Evolutionary conservation across 1,140 invertebrate genomes (phyloP).

Genomic region (Protaetia brevitarsis): DNA sequence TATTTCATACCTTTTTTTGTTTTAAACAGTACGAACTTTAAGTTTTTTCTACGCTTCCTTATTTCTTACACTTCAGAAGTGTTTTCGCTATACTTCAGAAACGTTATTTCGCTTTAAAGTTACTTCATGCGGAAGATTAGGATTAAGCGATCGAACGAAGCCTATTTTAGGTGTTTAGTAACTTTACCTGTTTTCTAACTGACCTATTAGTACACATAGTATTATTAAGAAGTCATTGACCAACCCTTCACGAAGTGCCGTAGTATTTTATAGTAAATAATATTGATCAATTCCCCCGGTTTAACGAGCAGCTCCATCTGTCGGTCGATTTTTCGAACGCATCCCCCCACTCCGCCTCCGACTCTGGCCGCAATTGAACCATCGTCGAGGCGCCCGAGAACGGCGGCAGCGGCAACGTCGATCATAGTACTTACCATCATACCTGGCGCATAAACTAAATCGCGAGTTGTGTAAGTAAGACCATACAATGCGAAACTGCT

Average conservation of each 20-base stretch:
- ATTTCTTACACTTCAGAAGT: no score
- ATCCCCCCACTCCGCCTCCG: not conserved
- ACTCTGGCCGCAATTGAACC: conserved; percentile 5
- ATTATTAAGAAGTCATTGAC: conserved; percentile 16
- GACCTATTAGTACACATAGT: not conserved
- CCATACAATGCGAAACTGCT: not conserved
- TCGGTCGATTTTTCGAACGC: not conserved
- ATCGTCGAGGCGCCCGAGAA: conserved; percentile 20
- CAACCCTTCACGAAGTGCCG: not conserved
- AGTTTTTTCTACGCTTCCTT: no score
- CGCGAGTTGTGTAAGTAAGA: conserved; percentile 1
- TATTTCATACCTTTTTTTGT: no score
- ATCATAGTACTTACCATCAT: not conserved
- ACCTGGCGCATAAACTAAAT: not conserved
- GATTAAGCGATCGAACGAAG: conserved; percentile 8
- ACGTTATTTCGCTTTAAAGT: not conserved
- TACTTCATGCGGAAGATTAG: conserved; percentile 1
- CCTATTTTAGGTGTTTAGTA: no score
- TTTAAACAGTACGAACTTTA: no score
- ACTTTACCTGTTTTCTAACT: no score
- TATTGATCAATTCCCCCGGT: conserved; percentile 26
- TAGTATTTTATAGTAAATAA: conserved; percentile 2
- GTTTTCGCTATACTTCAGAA: no score
- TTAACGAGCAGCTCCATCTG: conserved; percentile 16
- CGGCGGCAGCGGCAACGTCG: conserved; percentile 19